Conservation (phyloP, 1,140 invertebrate genomes). For the Drosophila bipectinata region DNA sequence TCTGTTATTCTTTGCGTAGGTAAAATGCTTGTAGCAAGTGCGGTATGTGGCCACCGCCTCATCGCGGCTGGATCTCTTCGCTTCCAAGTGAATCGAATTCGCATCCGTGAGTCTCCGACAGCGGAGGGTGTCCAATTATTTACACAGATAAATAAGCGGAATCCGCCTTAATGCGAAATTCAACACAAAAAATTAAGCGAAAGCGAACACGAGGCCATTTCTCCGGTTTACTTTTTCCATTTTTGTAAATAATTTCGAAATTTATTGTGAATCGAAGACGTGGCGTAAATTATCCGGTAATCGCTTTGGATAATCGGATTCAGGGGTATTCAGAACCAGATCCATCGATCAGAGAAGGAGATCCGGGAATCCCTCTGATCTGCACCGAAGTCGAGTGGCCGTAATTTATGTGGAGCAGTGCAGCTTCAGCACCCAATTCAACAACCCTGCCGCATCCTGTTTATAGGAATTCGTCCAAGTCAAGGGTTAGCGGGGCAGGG, state of each 20-base stretch:
- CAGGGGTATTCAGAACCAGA: background rate
- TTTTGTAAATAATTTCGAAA: constrained; percentile 31
- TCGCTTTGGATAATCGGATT: background rate
- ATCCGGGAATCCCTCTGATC: background rate
- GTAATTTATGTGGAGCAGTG: constrained; percentile 29
- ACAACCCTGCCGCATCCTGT: constrained; percentile 52
- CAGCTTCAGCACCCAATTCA: constrained; percentile 59
- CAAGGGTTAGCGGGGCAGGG: constrained; percentile 25
- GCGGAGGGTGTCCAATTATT: constrained; percentile 53
- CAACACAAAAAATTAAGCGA: constrained; percentile 39
- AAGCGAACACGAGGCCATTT: constrained; percentile 16
- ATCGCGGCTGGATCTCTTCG: background rate
- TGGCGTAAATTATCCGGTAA: constrained; percentile 1
- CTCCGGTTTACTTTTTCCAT: constrained; percentile 5
- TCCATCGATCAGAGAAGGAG: background rate
- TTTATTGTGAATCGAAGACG: constrained; percentile 12
- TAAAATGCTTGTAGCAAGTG: constrained; percentile 42
- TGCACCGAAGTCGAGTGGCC: constrained; percentile 15
- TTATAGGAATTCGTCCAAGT: constrained; percentile 58
- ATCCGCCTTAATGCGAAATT: constrained; percentile 56
- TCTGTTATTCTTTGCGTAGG: constrained; percentile 68
- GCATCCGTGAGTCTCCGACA: constrained; percentile 41
- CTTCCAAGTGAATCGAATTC: constrained; percentile 17
- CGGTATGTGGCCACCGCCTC: constrained; percentile 27
- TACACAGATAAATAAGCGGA: constrained; percentile 53